Conservation (phyloP, 2,888 invertebrate genomes). For the Tetheella fluctuosa region DNA sequence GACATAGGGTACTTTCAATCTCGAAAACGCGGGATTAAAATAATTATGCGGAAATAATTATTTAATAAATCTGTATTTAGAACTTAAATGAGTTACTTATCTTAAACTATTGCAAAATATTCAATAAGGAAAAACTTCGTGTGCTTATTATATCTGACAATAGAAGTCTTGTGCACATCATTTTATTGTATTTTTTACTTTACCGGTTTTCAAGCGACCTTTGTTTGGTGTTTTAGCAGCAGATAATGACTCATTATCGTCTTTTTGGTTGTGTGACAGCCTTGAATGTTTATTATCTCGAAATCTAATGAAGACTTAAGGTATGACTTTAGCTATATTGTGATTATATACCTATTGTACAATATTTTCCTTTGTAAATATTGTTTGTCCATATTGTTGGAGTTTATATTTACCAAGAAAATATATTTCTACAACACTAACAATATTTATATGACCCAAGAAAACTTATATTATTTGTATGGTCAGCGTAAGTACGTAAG, state of each 20-base stretch:
- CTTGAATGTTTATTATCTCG: constrained; percentile 51
- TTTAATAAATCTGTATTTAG: too few species aligned
- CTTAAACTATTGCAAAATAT: neutral
- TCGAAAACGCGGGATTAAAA: too few species aligned
- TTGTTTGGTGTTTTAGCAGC: constrained; percentile 45
- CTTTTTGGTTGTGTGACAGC: constrained; percentile 54
- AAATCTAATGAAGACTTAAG: constrained; percentile 40
- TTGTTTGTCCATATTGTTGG: neutral
- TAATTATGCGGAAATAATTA: too few species aligned
- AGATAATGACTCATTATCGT: constrained; percentile 43
- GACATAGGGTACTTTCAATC: too few species aligned
- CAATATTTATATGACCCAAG: too few species aligned
- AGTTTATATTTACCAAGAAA: too few species aligned
- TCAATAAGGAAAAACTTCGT: neutral
- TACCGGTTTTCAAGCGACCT: constrained; percentile 51
- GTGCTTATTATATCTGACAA: neutral
- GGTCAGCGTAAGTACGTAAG: too few species aligned
- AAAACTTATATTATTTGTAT: too few species aligned
- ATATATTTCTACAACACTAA: too few species aligned
- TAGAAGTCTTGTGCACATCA: constrained; percentile 20
- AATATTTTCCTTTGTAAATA: neutral
- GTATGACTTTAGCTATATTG: constrained; percentile 14
- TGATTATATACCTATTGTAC: neutral
- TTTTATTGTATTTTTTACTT: constrained; percentile 30
- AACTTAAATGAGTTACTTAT: neutral